Evolutionary conservation across 53 echinoderm and acorn worm species (phyloP), one percentile per base, ranked within the genome.

Genomic region (Luidia sarsii): DNA sequence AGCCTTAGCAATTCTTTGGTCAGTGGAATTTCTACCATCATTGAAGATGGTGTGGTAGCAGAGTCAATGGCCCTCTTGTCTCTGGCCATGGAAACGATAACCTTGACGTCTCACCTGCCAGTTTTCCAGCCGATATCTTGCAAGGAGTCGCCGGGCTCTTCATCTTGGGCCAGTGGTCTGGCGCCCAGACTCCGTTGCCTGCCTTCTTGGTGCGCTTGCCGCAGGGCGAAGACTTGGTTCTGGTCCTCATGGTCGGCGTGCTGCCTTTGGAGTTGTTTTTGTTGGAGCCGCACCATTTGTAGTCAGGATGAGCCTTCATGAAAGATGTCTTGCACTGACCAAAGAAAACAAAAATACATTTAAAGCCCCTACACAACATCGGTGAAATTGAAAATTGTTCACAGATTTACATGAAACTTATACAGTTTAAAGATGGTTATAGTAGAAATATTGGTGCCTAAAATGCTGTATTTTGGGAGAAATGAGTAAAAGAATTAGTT

Each of bases 101-200:
- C n/a, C n/a, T n/a, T n/a, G n/a, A n/a, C n/a, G n/a, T n/a, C 81
- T 60, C 75, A 91, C 91, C 91, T 71, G 91, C 91, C 20, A 91
- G 81, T 30, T 91, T 91, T 3, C 91, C 91, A 31, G 80, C 34
- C 19, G 91, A 88, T 15, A 91, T 91, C 2, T 70, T 70, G 37
- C 51, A 54, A 8, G 54, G 57, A 19, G 83, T 45, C 1, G 41
- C 19, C 30, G 27, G 39, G n/a, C 15, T 21, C 0, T 9, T 16
- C 25, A 36, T 30, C 19, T 75, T 55, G 36, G 46, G 27, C 13
- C 52, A 71, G 23, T 50, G 18, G 51, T 38, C 53, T 36, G 51
- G 71, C 1, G 71, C 3, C 52, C 81, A 81, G 51, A 67, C 81
- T 27, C 39, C 71, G 13, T 28, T 15, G 18, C 33, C 45, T 15